A percentile compares a stretch with the other conserved stretches of the same genome.
Evolutionary conservation across 35 echinoderm and acorn worm genomes (phyloP).

Genomic region (Strongylocentrotus purpuratus): DNA sequence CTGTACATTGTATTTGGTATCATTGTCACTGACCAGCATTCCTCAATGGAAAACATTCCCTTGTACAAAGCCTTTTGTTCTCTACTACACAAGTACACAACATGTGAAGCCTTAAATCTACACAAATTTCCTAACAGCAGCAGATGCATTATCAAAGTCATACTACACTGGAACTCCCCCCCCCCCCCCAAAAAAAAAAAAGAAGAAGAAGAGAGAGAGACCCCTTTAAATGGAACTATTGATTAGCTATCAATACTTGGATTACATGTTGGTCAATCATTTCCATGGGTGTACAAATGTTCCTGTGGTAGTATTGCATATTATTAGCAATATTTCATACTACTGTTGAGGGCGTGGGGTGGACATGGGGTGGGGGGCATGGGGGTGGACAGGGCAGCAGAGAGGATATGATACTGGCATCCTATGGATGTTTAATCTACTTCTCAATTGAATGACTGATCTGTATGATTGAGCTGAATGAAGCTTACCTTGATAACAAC

Average conservation of each 20-base stretch:
- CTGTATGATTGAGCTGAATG: background rate
- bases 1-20: background rate
- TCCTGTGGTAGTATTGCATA: too few species aligned
- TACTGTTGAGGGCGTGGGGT: background rate
- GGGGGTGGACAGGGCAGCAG: background rate
- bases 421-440: background rate
- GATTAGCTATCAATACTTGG: too few species aligned
- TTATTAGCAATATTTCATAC: background rate
- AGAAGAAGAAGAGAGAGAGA: too few species aligned
- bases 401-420: background rate
- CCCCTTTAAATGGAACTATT: too few species aligned
- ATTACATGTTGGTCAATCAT: too few species aligned
- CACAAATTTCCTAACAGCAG: too few species aligned
- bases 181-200: too few species aligned
- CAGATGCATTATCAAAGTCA: background rate
- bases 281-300: too few species aligned
- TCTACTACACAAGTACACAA: too few species aligned
- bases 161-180: background rate
- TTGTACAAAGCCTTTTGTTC: background rate
- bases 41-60: background rate
- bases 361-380: too few species aligned
- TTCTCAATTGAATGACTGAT: background rate
- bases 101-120: too few species aligned
- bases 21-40: background rate
- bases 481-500: constrained; percentile 52